These are phyloP conservation scores for Acholoe squamosa DNA, from an alignment of 2,888 invertebrate genomes.

Conservation along the genomic window DNA sequence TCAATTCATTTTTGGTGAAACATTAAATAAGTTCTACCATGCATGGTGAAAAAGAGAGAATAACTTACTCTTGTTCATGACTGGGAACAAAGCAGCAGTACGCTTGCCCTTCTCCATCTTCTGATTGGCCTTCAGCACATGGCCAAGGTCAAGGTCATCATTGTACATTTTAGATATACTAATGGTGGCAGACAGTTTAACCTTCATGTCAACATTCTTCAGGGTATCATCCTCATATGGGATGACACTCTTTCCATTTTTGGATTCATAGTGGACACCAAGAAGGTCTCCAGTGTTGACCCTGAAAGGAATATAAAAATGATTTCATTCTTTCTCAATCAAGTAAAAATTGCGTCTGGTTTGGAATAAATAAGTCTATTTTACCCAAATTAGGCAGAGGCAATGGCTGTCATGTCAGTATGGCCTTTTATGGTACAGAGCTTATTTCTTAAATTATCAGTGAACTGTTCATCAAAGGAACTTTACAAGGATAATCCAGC, in stretches of 20 bases:
- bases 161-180: not conserved
- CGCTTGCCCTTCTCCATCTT: not conserved
- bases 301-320: not conserved
- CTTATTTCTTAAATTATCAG: too few species aligned
- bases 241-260: not conserved
- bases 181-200: not conserved
- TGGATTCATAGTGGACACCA: not conserved
- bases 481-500: too few species aligned
- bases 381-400: too few species aligned
- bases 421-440: too few species aligned
- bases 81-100: not conserved
- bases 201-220: not conserved
- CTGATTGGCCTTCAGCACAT: not conserved
- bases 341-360: too few species aligned
- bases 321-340: not conserved
- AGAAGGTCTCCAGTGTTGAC: constrained; percentile 18
- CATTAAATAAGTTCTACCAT: too few species aligned
- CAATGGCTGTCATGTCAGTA: too few species aligned
- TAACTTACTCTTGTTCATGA: constrained; percentile 10
- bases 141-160: not conserved
- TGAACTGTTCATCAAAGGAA: too few species aligned
- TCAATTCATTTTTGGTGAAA: too few species aligned
- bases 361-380: too few species aligned
- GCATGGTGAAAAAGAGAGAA: too few species aligned
- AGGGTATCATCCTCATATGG: not conserved